A percentile compares a stretch with the other conserved stretches of the same genome.
phyloP scores from a whole-genome alignment of 2,113 vertebrate species.

The Lasiurus borealis region DNA sequence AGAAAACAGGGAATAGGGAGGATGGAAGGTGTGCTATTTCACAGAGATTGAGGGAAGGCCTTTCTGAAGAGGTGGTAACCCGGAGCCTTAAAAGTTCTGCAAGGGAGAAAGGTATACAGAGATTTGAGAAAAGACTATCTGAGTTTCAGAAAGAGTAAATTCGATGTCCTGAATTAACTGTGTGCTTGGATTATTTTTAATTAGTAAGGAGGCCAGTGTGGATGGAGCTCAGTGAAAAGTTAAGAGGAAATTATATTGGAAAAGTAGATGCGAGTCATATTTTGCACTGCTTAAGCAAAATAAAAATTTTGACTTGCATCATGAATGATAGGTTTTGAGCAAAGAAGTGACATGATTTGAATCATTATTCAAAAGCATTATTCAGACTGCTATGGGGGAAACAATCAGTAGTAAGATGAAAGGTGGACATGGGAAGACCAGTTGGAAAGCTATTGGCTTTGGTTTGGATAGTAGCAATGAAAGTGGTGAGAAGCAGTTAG shows the following conservation, averaged over 20 bases:
- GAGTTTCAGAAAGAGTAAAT: neutral
- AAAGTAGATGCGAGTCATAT: neutral
- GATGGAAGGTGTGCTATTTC: fast-evolving
- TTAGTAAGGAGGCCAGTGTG: neutral
- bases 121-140: neutral
- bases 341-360: neutral
- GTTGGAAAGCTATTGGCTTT: neutral
- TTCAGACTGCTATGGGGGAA: neutral
- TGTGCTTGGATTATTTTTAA: neutral
- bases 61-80: neutral
- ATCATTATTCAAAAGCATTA: neutral
- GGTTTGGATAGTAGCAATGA: neutral
- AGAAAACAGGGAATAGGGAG: neutral
- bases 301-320: neutral
- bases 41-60: neutral
- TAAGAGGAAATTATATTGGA: neutral
- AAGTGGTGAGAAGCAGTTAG: neutral
- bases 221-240: neutral
- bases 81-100: neutral
- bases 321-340: neutral
- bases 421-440: no score
- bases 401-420: neutral
- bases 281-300: neutral
- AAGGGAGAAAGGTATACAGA: neutral
- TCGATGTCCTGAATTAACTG: neutral